Conservation (phyloP, 2,113 vertebrate species). For the Muntiacus muntjak region DNA sequence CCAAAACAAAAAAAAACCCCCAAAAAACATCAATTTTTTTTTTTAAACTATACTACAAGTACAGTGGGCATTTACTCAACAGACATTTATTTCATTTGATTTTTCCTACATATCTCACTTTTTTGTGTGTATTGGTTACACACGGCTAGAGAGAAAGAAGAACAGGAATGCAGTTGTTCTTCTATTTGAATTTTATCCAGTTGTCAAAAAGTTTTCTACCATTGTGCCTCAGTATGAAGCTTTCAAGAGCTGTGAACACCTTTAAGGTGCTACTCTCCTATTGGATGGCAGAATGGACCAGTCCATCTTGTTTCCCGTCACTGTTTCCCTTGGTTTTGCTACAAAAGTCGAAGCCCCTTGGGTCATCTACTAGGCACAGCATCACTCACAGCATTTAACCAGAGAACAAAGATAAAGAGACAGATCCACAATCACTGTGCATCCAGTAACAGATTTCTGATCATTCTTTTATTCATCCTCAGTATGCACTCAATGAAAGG, state of each 20-base stretch:
- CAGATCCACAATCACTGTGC: fast-evolving
- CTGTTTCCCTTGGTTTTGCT: not conserved
- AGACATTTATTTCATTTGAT: not conserved
- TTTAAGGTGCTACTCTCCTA: not conserved
- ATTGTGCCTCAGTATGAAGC: not conserved
- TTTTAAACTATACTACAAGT: not conserved
- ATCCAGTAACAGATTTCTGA: not conserved
- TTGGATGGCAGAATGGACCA: not conserved
- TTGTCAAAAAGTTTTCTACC: not conserved
- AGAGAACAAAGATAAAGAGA: not conserved
- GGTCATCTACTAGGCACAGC: not conserved
- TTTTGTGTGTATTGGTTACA: not conserved
- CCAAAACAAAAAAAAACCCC: fast-evolving
- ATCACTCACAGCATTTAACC: not conserved
- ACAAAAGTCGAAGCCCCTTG: not conserved
- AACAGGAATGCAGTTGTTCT: not conserved
- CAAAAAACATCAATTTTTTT: not conserved
- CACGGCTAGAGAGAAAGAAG: not conserved
- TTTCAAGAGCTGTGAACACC: not conserved
- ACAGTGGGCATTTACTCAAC: not conserved
- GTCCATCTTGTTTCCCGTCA: not conserved
- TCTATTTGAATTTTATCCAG: not conserved
- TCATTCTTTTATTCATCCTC: not conserved
- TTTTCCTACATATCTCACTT: not conserved
- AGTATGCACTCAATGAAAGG: not conserved